Evolutionary conservation across 1,140 invertebrate species (phyloP).

Genomic region (Conopomorpha cramerella): DNA sequence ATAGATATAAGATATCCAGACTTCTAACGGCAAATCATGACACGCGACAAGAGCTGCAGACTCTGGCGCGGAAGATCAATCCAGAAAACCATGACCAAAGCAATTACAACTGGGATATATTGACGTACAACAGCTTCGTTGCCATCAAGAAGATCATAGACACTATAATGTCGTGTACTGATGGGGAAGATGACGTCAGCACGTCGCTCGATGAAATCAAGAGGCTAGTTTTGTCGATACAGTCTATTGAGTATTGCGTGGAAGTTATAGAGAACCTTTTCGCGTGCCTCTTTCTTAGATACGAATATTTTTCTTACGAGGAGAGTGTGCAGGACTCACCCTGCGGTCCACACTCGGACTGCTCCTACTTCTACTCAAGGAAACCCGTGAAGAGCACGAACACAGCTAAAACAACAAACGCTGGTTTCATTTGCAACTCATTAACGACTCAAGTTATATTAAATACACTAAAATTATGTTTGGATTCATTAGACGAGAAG

Average conservation of each 20-base stretch:
- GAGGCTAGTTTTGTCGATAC: slow-evolving; percentile 38
- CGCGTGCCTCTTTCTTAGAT: slow-evolving; percentile 49
- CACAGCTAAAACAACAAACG: slow-evolving; percentile 16
- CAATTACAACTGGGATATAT: slow-evolving; percentile 41
- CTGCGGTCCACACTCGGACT: slow-evolving; percentile 50
- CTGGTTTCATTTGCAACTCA: slow-evolving; percentile 50
- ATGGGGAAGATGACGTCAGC: slow-evolving; percentile 24
- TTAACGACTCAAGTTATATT: slow-evolving; percentile 45
- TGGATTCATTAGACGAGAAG: slow-evolving; percentile 33
- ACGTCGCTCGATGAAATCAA: slow-evolving; percentile 46
- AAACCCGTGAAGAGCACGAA: slow-evolving; percentile 33
- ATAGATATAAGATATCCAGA: slow-evolving; percentile 51
- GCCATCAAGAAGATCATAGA: slow-evolving; percentile 51
- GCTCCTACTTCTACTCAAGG: slow-evolving; percentile 55
- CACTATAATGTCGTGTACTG: slow-evolving; percentile 38
- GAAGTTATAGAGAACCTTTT: slow-evolving; percentile 56
- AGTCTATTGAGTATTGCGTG: slow-evolving; percentile 39
- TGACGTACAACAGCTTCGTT: slow-evolving; percentile 52
- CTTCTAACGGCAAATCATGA: slow-evolving; percentile 48
- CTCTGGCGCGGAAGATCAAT: slow-evolving; percentile 22
- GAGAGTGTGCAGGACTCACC: slow-evolving; percentile 37
- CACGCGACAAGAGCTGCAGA: slow-evolving; percentile 34
- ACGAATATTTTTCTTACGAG: slow-evolving; percentile 50
- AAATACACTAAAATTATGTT: slow-evolving; percentile 44
- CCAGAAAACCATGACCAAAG: slow-evolving; percentile 11